Base-by-base conservation (phyloP, 2,888 invertebrate genomes). In the Eubasilissa splendida region DNA sequence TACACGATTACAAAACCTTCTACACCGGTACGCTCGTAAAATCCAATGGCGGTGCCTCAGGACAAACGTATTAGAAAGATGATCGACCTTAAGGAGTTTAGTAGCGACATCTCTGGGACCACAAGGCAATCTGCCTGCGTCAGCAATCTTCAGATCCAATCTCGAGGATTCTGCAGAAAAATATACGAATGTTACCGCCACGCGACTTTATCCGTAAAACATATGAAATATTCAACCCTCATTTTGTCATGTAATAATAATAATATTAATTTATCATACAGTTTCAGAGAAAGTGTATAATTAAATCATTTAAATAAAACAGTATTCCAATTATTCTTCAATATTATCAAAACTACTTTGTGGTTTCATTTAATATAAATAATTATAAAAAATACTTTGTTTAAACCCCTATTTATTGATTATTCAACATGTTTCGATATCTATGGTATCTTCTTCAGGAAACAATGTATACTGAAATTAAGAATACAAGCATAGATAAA, bases 111-210 rank as follows among this genome's bases (percentile, higher is more conserved):
- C 75, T 60, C 60, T 8, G 60, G 60, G 75, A 75, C 60, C 60
- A 31, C 31, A 56, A 52, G 63, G 58, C 81, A 80, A 80, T 83
- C 77, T 80, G 75, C 74, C 81, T 42, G 59, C 71, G 83, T 83
- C 83, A 81, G 83, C 83, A 83, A 83, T 83, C 81, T 80, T 14
- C 50, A 71, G 59, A 81, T 77, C 81, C 83, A 83, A 83, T 83
- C 81, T 81, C 76, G 68, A 73, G 56, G 58, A 73, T 73, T 56
- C 58, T 58, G 58, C 56, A 58, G 12, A 73, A 56, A 68, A 70
- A n/a, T n/a, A n/a, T n/a, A 10, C 42, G 31, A 31, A 12, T 54
- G 56, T 58, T 33, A 31, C 33, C 10, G 5, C 3, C 58, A 56
- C 71, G n/a, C 12, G 54, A 56, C 56, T 56, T 58, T 73, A 54